Conservation (phyloP, 92 coral and sea anemone genomes). For the Hydrozoanthus gracilis region DNA sequence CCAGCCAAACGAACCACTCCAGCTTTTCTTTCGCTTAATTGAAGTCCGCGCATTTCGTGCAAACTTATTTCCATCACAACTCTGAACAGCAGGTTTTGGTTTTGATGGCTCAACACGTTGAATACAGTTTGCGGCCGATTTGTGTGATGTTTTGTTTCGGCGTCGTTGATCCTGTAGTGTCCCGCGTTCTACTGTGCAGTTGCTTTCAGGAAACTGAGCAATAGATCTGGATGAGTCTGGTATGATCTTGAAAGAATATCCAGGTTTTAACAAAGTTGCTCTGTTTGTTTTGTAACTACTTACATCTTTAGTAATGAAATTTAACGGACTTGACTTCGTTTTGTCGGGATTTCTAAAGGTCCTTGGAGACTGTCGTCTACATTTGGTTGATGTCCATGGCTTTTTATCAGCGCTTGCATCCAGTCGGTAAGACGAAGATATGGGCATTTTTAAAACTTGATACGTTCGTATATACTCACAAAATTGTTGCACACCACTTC, state of each 20-base stretch:
- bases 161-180: neutral
- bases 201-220: neutral
- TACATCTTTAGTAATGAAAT: neutral
- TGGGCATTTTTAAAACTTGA: constrained; percentile 70
- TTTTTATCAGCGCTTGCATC: neutral
- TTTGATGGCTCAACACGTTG: neutral
- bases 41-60: neutral
- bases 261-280: neutral
- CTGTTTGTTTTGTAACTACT: neutral
- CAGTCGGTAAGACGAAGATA: constrained; percentile 81
- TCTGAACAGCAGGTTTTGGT: neutral
- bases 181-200: neutral
- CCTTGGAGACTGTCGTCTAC: neutral
- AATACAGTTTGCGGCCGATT: neutral
- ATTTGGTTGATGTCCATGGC: constrained; percentile 26
- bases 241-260: neutral
- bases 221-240: neutral
- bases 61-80: neutral
- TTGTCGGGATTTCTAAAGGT: neutral
- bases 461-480: neutral
- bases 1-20: neutral
- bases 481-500: neutral
- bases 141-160: neutral
- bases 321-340: neutral
- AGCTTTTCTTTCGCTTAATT: constrained; percentile 8